Evolutionary conservation across 1,140 invertebrate genomes (phyloP).

Genomic region (Diuraphis noxia): DNA sequence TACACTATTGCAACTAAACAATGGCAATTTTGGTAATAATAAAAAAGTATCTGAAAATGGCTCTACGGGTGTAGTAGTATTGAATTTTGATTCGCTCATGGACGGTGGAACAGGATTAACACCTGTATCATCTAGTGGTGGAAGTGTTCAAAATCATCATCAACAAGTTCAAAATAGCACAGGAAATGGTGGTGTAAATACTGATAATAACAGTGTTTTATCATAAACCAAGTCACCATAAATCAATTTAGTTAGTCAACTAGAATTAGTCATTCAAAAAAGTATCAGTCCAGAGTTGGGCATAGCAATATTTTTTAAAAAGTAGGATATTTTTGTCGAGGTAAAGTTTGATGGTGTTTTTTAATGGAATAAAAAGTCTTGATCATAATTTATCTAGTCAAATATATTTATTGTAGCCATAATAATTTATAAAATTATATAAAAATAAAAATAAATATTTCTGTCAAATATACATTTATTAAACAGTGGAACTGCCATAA

Average conservation of each 20-base stretch:
- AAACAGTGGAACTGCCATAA: neutral
- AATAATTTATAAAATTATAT: neutral
- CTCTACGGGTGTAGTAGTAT: constrained; percentile 81
- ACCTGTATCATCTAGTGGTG: constrained; percentile 67
- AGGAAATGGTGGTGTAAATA: neutral
- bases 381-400: constrained; percentile 5
- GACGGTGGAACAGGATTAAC: constrained; percentile 89
- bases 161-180: neutral
- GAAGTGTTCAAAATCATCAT: constrained; percentile 15
- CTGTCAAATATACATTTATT: neutral
- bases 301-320: neutral
- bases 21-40: neutral
- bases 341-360: neutral
- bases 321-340: neutral
- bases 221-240: constrained; percentile 6
- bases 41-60: constrained; percentile 62
- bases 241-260: neutral
- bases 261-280: neutral
- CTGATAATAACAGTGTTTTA: neutral
- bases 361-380: neutral
- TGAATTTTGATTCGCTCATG: constrained; percentile 91
- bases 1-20: constrained; percentile 14
- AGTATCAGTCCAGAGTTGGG: neutral
- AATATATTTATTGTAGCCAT: constrained; percentile 6
- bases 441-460: neutral